phyloP scores from a whole-genome alignment of 2,797 vertebrate genomes.

The Nannoperca australis region DNA sequence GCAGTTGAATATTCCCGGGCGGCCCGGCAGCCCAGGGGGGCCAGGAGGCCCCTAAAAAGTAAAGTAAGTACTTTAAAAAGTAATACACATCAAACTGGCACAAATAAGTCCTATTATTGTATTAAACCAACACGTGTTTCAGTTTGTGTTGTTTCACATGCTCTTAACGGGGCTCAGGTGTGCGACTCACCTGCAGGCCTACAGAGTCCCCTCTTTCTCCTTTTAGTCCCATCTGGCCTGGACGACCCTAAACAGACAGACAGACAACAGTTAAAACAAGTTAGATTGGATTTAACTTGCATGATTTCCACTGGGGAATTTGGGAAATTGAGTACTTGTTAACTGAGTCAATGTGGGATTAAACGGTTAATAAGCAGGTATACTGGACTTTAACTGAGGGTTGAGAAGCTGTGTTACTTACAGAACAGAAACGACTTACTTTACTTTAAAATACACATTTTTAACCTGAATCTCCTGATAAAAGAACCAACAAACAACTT shows the following conservation, averaged over 20 bases:
- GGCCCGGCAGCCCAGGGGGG: constrained; percentile 89
- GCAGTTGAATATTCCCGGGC: constrained; percentile 88
- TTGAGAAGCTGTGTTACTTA: not conserved
- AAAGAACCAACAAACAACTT: not conserved
- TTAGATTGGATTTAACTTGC: constrained; percentile 12
- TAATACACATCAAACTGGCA: not conserved
- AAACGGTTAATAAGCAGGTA: not conserved
- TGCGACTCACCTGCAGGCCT: constrained; percentile 82
- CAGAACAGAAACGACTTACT: not conserved
- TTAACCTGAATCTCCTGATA: not conserved
- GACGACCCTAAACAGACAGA: constrained; percentile 87
- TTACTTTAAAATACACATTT: not conserved
- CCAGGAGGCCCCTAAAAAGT: constrained; percentile 87
- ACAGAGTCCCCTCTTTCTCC: constrained; percentile 89
- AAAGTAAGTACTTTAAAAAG: not conserved
- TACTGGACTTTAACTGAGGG: not conserved
- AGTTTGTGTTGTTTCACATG: not conserved
- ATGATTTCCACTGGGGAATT: not conserved
- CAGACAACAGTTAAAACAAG: fast-evolving
- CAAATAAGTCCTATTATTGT: not conserved
- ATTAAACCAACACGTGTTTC: not conserved
- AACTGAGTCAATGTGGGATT: not conserved
- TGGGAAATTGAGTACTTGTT: constrained; percentile 10
- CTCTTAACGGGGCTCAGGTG: not conserved
- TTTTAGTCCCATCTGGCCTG: constrained; percentile 89